These are phyloP conservation scores for Chamaea fasciata DNA, from an alignment of 2,113 vertebrate genomes.

Conservation along the genomic window DNA sequence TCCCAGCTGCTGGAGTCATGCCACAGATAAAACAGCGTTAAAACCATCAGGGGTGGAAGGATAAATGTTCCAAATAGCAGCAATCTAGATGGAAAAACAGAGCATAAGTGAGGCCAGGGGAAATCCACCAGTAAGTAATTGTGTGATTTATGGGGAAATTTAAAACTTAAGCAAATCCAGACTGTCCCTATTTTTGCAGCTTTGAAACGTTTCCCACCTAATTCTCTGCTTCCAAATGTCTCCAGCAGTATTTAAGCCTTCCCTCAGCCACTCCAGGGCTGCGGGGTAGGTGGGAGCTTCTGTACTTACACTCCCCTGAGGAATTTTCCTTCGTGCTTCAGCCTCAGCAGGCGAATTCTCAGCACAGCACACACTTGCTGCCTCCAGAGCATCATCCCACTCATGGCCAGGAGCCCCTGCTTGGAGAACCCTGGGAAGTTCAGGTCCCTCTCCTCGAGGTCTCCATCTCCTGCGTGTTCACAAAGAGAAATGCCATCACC, in stretches of 20 bases:
- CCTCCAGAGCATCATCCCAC: slow-evolving; percentile 78
- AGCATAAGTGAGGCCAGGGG: background rate
- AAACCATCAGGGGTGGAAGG: slow-evolving; percentile 64
- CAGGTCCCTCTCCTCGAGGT: slow-evolving; percentile 70
- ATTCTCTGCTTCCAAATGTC: background rate
- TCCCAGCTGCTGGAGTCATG: slow-evolving; percentile 57
- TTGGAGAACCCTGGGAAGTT: slow-evolving; percentile 57
- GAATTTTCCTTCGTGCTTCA: slow-evolving; percentile 76
- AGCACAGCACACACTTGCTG: slow-evolving; percentile 83
- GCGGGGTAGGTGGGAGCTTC: background rate
- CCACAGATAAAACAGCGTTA: slow-evolving; percentile 28
- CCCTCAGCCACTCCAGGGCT: background rate
- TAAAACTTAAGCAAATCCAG: background rate
- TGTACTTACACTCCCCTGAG: slow-evolving; percentile 57
- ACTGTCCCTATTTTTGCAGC: background rate
- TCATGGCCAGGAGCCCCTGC: background rate
- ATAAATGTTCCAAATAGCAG: slow-evolving; percentile 71
- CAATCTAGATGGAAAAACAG: slow-evolving; percentile 69
- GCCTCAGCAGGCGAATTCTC: slow-evolving; percentile 83
- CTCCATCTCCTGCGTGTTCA: slow-evolving; percentile 66
- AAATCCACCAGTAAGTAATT: background rate
- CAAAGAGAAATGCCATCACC: slow-evolving; percentile 71
- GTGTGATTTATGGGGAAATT: background rate
- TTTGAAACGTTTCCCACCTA: background rate
- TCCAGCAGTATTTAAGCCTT: background rate